A percentile compares a stretch with the other conserved stretches of the same genome.
These are phyloP conservation scores for Ciconia stormi DNA, from an alignment of 2,113 vertebrate genomes.

Conservation along the genomic window DNA sequence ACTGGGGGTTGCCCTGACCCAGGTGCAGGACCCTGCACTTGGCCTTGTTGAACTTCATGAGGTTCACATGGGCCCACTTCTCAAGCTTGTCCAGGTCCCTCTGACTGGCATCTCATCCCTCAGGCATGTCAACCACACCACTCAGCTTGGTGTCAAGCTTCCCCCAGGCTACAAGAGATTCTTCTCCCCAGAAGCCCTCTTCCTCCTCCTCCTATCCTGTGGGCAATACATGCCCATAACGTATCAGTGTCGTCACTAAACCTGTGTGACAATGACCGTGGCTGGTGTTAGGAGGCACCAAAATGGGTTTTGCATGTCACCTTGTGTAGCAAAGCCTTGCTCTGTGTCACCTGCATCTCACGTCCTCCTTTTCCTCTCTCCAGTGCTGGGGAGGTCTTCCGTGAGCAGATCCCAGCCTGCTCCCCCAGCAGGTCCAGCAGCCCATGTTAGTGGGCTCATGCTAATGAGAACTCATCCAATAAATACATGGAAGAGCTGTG, in stretches of 20 bases:
- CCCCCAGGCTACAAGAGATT: background rate
- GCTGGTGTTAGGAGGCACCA: background rate
- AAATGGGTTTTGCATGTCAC: background rate
- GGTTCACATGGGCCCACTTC: background rate
- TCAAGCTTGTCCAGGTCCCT: background rate
- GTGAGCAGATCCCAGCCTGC: background rate
- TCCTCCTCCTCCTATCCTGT: background rate
- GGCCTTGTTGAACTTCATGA: too few species aligned
- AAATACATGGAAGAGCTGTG: background rate
- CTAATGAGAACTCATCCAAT: background rate
- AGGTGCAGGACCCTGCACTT: too few species aligned
- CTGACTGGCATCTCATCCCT: background rate
- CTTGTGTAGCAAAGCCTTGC: background rate
- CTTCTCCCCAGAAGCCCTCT: background rate
- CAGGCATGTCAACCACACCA: background rate
- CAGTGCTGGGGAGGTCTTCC: background rate
- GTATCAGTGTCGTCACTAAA: background rate
- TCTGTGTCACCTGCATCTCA: background rate
- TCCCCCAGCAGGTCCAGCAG: background rate
- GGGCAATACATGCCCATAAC: background rate
- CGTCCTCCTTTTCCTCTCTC: background rate
- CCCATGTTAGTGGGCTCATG: background rate
- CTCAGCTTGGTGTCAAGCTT: background rate
- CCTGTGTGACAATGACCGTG: background rate
- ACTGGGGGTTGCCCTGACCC: too few species aligned